Percentiles rank a stretch among this genome's conserved stretches.
phyloP scores from a whole-genome alignment of 2,888 invertebrate species.

The Netelia inedita region DNA sequence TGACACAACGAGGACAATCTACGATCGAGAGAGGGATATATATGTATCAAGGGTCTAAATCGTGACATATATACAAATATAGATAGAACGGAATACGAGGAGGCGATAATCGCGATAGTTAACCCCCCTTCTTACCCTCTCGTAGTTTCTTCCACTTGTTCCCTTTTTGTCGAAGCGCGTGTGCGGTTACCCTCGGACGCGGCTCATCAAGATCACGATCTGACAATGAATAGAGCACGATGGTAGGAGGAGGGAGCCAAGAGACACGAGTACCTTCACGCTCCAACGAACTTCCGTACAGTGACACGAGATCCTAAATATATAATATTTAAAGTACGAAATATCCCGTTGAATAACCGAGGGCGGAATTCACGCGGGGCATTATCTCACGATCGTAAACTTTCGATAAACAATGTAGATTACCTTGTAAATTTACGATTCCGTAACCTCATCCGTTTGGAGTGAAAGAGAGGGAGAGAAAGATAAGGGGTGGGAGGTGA shows the following conservation, averaged over 20 bases:
- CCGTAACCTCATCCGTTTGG: neutral
- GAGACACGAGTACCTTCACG: constrained; percentile 28
- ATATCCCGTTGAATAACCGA: constrained; percentile 7
- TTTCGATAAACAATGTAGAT: constrained; percentile 37
- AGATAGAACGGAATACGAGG: constrained; percentile 46
- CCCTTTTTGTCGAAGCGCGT: constrained; percentile 25
- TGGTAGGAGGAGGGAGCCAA: neutral
- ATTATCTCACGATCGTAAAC: constrained; percentile 7
- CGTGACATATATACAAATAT: constrained; percentile 14
- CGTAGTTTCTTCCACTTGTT: constrained; percentile 4
- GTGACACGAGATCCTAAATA: neutral
- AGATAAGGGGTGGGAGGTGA: neutral
- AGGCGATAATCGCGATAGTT: constrained; percentile 46
- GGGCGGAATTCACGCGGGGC: neutral
- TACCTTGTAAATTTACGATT: neutral
- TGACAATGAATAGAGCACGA: constrained; percentile 34
- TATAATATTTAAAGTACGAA: neutral
- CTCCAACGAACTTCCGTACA: constrained; percentile 9
- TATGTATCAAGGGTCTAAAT: neutral
- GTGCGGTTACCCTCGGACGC: constrained; percentile 53
- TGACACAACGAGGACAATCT: constrained; percentile 31
- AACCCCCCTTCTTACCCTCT: constrained; percentile 40
- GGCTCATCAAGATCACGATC: constrained; percentile 62
- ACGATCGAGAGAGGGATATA: constrained; percentile 17
- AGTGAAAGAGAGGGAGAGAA: neutral